Evolutionary conservation across 2,888 invertebrate genomes (phyloP).

Genomic region (Bugulina stolonifera): DNA sequence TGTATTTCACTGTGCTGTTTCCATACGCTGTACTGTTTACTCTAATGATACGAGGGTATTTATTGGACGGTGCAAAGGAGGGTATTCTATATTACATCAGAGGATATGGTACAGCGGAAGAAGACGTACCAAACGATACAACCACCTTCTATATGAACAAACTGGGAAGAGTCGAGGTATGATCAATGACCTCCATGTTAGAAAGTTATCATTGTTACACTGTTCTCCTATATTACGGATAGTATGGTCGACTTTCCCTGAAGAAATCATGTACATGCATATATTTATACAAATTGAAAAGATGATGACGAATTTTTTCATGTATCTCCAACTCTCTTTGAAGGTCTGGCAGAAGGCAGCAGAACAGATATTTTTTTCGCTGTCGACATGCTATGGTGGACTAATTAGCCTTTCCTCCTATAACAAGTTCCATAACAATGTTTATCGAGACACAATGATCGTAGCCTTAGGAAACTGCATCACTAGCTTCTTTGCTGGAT

Average conservation of each 20-base stretch:
- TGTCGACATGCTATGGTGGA: slow-evolving; percentile 46
- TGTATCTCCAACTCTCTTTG: no score
- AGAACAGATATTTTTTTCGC: slow-evolving; percentile 49
- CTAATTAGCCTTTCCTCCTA: slow-evolving; percentile 49
- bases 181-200: no score
- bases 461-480: slow-evolving; percentile 46
- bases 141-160: neutral
- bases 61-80: slow-evolving; percentile 38
- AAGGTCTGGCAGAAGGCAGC: slow-evolving; percentile 53
- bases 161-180: neutral
- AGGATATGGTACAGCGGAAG: neutral
- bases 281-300: no score
- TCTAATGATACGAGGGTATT: slow-evolving; percentile 40
- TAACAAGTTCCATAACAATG: slow-evolving; percentile 37
- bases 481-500: slow-evolving; percentile 50
- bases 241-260: no score
- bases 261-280: no score
- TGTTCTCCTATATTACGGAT: no score
- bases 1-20: slow-evolving; percentile 47
- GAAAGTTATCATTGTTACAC: no score
- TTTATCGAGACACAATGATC: slow-evolving; percentile 42
- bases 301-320: no score
- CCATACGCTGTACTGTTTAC: slow-evolving; percentile 45
- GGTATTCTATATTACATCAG: slow-evolving; percentile 47
- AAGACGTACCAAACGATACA: neutral